Evolutionary conservation across 2,888 invertebrate genomes (phyloP), one percentile per base, ranked within the genome.

Genomic region (Synanthedon andrenaeformis): DNA sequence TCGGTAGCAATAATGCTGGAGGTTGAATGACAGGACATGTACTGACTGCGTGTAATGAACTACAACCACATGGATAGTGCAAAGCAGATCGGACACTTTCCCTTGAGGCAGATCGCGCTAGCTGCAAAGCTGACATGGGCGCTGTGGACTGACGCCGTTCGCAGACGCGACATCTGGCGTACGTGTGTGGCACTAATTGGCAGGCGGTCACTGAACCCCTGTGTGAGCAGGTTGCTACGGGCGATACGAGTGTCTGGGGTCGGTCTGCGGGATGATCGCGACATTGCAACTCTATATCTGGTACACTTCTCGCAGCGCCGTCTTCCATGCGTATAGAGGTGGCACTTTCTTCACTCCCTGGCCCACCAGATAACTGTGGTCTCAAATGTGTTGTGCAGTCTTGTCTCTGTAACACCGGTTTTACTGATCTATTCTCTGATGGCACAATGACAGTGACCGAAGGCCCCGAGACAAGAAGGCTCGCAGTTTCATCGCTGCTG

Each of bases 341-440:
- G 19, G 74, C 82, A 61, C 88, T 88, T 77, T 95, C 95, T 79
- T 95, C 94, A 64, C 94, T 94, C 53, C 94, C 93, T 42, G 93
- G 92, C 12, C 89, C 89, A 3, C 89, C 91, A 49, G 94, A 94
- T 59, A 95, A 88, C 70, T 92, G 91, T 56, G 91, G 90, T 62
- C 92, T 90, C 56, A 93, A 90, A 71, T 91, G 91, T 53, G 95
- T 94, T 51, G 95, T 94, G 66, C 95, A 93, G 84, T 95, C 95
- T 84, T 95, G 95, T 62, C 95, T 90, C 88, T 94, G 95, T 61
- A 95, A 88, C 59, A 94, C 93, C 62, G 95, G 95, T 76, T 95
- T 95, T 56, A 90, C 89, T 56, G 89, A 81, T 70, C 82, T 74
- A 59, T 82, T 85, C 60, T 89, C 83, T 53, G 87, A 74, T 49